A percentile compares a stretch with the other conserved stretches of the same genome.
Evolutionary conservation across 2,888 invertebrate genomes (phyloP).

Genomic region (Rugalucina vietnamica): DNA sequence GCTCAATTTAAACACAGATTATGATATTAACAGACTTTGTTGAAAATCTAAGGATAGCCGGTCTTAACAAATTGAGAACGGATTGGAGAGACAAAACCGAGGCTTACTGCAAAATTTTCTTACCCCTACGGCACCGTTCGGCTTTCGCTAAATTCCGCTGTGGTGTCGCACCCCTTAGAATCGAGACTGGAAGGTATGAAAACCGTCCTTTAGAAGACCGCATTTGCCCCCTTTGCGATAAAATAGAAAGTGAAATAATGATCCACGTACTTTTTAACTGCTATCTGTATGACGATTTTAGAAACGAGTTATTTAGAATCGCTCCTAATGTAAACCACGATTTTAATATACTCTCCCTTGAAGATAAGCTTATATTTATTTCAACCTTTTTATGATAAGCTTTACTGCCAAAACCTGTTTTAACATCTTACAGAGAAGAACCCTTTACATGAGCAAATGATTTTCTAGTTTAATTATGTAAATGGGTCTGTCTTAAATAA

Average conservation of each 20-base stretch:
- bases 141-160: constrained; percentile 1
- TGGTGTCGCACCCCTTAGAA: constrained; percentile 7
- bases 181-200: constrained; percentile 6
- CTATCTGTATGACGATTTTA: not conserved
- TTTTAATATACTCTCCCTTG: not conserved
- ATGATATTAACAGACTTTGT: not conserved
- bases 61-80: not conserved
- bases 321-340: not conserved
- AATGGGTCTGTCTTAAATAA: no score
- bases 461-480: no score
- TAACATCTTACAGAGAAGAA: not conserved
- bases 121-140: not conserved
- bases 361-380: not conserved
- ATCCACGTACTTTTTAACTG: constrained; percentile 5
- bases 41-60: not conserved
- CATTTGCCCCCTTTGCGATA: constrained; percentile 4
- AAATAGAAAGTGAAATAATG: not conserved
- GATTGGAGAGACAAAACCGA: not conserved
- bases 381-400: not conserved
- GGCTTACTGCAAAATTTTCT: not conserved
- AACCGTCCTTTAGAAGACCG: not conserved
- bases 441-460: not conserved
- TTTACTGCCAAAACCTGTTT: constrained; percentile 16
- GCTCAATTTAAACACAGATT: not conserved
- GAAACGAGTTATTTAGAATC: not conserved